phyloP scores from a whole-genome alignment of 2,888 invertebrate genomes.

The Melanchra persicariae region DNA sequence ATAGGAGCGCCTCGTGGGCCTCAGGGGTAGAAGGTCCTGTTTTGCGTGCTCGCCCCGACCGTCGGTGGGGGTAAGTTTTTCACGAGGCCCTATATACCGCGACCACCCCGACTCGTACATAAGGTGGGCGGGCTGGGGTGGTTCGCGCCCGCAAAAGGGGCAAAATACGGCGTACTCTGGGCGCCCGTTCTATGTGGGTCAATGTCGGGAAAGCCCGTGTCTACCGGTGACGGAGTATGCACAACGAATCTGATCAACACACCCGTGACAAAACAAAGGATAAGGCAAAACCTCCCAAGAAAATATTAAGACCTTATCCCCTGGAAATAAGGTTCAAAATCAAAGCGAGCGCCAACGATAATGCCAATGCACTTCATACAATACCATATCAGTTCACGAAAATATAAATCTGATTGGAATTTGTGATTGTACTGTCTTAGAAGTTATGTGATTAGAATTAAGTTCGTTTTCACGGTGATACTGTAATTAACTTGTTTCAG shows the following conservation, averaged over 20 bases:
- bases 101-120: slow-evolving; percentile 90
- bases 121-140: slow-evolving; percentile 89
- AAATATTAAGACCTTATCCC: slow-evolving; percentile 73
- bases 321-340: slow-evolving; percentile 76
- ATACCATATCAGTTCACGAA: slow-evolving; percentile 18
- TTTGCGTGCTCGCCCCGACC: slow-evolving; percentile 89
- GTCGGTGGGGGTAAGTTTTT: slow-evolving; percentile 90
- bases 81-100: slow-evolving; percentile 91
- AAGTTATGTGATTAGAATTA: slow-evolving; percentile 2
- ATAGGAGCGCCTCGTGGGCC: slow-evolving; percentile 84
- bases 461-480: background rate
- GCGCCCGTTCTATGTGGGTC: slow-evolving; percentile 91
- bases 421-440: background rate
- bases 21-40: slow-evolving; percentile 89
- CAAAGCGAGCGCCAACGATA: slow-evolving; percentile 16
- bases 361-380: slow-evolving; percentile 12
- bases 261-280: slow-evolving; percentile 87
- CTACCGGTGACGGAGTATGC: slow-evolving; percentile 91
- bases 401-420: slow-evolving; percentile 9
- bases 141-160: slow-evolving; percentile 91
- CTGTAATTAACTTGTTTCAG: background rate
- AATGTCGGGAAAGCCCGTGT: slow-evolving; percentile 91
- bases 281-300: slow-evolving; percentile 74
- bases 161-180: slow-evolving; percentile 91
- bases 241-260: slow-evolving; percentile 91